Percentiles rank a stretch among this genome's conserved stretches.
These are phyloP conservation scores for Camponotus pennsylvanicus DNA, from an alignment of 1,140 invertebrate species.

Conservation along the genomic window DNA sequence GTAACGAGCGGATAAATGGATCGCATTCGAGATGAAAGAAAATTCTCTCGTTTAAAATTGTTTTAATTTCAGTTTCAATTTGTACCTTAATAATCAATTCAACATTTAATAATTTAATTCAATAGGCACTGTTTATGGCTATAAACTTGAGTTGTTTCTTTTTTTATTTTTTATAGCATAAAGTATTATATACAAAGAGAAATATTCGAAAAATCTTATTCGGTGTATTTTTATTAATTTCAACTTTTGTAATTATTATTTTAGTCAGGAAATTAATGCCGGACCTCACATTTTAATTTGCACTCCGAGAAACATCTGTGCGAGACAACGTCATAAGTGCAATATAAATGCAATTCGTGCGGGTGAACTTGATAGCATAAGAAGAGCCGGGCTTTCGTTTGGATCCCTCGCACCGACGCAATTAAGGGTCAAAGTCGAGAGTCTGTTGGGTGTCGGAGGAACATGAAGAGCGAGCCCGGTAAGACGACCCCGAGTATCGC, in stretches of 20 bases:
- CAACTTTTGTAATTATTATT: too few species aligned
- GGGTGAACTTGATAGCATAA: conserved; percentile 10
- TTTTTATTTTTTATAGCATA: too few species aligned
- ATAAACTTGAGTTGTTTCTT: too few species aligned
- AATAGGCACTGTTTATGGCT: too few species aligned
- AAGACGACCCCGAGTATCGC: conserved; percentile 26
- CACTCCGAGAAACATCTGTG: neutral
- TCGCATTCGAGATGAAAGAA: neutral
- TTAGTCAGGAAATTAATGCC: too few species aligned
- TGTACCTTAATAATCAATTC: too few species aligned
- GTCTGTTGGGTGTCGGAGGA: conserved; percentile 14
- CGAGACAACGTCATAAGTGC: conserved; percentile 3
- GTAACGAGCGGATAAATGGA: neutral
- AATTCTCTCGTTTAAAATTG: neutral
- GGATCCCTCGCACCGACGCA: conserved; percentile 3
- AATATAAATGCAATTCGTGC: conserved; percentile 7
- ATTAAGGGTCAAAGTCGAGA: conserved; percentile 56
- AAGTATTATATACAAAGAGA: too few species aligned
- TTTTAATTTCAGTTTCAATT: too few species aligned
- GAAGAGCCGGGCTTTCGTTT: conserved; percentile 2
- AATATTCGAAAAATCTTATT: too few species aligned
- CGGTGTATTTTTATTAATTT: too few species aligned
- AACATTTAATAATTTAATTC: too few species aligned
- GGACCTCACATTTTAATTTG: neutral
- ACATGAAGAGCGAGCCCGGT: conserved; percentile 30